phyloP scores from a whole-genome alignment of 2,888 invertebrate genomes.

The Hemaris fuciformis region DNA sequence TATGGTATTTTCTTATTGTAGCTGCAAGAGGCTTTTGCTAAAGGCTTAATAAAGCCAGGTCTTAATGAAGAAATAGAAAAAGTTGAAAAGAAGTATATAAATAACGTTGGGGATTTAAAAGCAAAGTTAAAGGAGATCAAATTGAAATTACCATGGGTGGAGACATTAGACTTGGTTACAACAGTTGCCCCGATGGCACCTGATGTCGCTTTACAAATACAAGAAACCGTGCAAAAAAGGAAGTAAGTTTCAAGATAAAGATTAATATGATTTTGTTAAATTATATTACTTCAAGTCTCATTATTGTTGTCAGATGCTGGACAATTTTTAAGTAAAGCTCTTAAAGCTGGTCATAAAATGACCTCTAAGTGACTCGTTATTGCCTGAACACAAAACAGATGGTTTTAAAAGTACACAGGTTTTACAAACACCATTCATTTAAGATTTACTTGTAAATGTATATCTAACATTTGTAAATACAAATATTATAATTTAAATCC shows the following conservation, averaged over 20 bases:
- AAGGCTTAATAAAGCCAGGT: slow-evolving; percentile 92
- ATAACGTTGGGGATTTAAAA: slow-evolving; percentile 88
- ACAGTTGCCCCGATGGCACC: slow-evolving; percentile 91
- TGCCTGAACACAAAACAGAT: too few relatives aligned
- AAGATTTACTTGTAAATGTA: too few relatives aligned
- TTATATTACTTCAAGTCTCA: neutral
- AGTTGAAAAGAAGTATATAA: slow-evolving; percentile 82
- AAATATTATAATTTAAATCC: too few relatives aligned
- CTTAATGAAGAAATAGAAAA: slow-evolving; percentile 86
- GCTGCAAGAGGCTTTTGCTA: slow-evolving; percentile 94
- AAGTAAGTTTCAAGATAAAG: slow-evolving; percentile 58
- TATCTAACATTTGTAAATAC: too few relatives aligned
- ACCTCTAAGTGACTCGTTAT: too few relatives aligned
- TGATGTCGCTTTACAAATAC: slow-evolving; percentile 89
- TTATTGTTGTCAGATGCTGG: too few relatives aligned
- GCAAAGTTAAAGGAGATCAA: slow-evolving; percentile 87
- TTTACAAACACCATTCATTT: too few relatives aligned
- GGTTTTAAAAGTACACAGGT: too few relatives aligned
- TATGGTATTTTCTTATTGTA: slow-evolving; percentile 55
- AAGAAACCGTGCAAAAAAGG: slow-evolving; percentile 87
- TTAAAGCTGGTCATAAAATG: too few relatives aligned
- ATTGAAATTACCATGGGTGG: slow-evolving; percentile 90
- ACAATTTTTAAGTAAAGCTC: too few relatives aligned
- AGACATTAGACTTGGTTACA: slow-evolving; percentile 90
- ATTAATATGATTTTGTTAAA: slow-evolving; percentile 38